Conservation (phyloP, 2,113 vertebrate species). For the Balaenoptera acutorostrata region DNA sequence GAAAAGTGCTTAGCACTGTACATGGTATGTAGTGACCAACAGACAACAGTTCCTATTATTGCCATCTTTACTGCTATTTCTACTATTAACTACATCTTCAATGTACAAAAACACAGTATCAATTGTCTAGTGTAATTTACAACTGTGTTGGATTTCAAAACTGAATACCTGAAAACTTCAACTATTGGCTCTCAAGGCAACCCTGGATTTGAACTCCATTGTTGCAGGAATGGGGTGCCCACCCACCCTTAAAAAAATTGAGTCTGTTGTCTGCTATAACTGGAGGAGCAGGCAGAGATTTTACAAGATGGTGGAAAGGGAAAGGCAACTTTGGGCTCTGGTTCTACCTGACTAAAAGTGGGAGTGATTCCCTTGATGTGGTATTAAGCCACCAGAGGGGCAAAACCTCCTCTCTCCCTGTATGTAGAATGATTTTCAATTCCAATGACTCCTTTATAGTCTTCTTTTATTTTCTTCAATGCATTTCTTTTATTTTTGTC, state of each 20-base stretch:
- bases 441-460: slow-evolving; percentile 81
- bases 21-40: too few relatives aligned
- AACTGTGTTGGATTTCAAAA: background rate
- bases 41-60: background rate
- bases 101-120: background rate
- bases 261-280: slow-evolving; percentile 60
- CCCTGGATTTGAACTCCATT: background rate
- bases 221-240: slow-evolving; percentile 21
- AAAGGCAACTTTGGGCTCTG: slow-evolving; percentile 56
- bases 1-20: background rate
- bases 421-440: slow-evolving; percentile 76
- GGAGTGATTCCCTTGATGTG: slow-evolving; percentile 36
- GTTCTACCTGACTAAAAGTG: slow-evolving; percentile 51
- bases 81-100: background rate
- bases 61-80: background rate
- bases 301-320: slow-evolving; percentile 64
- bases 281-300: slow-evolving; percentile 51
- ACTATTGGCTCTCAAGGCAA: slow-evolving; percentile 48
- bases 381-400: slow-evolving; percentile 63
- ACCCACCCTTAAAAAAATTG: slow-evolving; percentile 66
- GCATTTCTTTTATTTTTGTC: slow-evolving; percentile 86
- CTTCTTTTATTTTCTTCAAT: slow-evolving; percentile 76
- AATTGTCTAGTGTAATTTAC: background rate
- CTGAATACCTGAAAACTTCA: slow-evolving; percentile 54
- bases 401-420: slow-evolving; percentile 63